These are phyloP conservation scores for Poecilia wingei DNA, from an alignment of 2,797 vertebrate species.

Conservation along the genomic window DNA sequence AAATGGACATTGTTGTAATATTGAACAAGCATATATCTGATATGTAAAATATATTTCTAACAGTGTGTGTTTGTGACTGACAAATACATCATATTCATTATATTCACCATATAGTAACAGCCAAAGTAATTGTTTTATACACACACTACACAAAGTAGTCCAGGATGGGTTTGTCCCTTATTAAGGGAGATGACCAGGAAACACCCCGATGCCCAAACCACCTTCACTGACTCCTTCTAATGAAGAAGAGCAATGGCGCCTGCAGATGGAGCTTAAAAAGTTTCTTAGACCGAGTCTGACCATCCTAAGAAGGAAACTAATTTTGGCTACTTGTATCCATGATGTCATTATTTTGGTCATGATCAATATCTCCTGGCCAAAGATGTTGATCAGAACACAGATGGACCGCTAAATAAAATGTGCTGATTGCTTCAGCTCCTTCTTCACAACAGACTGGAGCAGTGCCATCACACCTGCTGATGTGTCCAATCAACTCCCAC, in stretches of 20 bases:
- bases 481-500: not conserved
- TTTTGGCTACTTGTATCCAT: not conserved
- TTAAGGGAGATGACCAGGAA: not conserved
- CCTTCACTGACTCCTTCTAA: not conserved
- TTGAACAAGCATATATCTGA: not conserved
- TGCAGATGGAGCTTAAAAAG: not conserved
- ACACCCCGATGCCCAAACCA: not conserved
- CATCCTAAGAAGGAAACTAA: not conserved
- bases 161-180: too few species aligned
- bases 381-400: not conserved
- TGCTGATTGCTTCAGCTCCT: not conserved
- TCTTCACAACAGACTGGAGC: not conserved
- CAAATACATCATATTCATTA: not conserved
- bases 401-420: not conserved
- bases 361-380: not conserved
- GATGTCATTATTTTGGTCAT: not conserved
- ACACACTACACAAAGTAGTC: too few species aligned
- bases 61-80: not conserved
- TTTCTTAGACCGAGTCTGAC: not conserved
- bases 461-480: not conserved
- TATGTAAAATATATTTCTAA: not conserved
- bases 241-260: not conserved
- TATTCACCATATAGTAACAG: not conserved
- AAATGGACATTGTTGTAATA: not conserved
- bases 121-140: not conserved